Evolutionary conservation across 2,113 vertebrate genomes (phyloP), one percentile per base, ranked within the genome.

Genomic region (Micromys minutus): DNA sequence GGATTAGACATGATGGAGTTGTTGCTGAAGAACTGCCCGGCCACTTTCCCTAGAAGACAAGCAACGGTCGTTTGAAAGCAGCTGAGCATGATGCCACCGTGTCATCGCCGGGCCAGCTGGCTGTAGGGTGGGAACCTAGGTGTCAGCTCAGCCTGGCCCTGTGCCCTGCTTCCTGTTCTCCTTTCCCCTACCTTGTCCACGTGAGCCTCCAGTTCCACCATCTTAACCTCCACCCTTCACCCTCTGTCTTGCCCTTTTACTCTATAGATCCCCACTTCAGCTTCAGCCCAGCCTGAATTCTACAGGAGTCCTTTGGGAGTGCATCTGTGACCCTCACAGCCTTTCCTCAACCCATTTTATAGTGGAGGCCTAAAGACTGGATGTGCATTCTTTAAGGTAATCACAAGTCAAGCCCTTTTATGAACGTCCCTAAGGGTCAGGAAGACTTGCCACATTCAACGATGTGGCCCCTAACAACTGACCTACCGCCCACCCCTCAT

Each of bases 1-100:
- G 99, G 99, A 98, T 99, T 99, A 12, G 99, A 98, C 96, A 99
- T 97, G 74, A 99, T 98, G 0, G 98, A 98, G 72, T 99, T 99
- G 93, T 99, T 99, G 97, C 99, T 98, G 96, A 99, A 99, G 98
- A 99, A 99, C 96, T 99, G 99, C 67, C 99, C 99, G 0, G 99
- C 99, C 47, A 98, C 98, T 98, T 99, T 99, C 36, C 99, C 99
- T 99, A 74, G 6, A 63, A 90, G 96, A 93, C 39, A 95, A 69
- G 59, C 0, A 45, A 29, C 0, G 6, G 19, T 4, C 17, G 4
- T 29, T 3, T 11, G 67, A 31, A 9, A 15, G 3, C 7, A 19
- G 42, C 6, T 21, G 3, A 50, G 22, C 12, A 8, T 3, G 8
- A 36, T 57, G 15, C 29, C 3, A 3, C 13, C 0, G 22, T 24